Evolutionary conservation across 2,113 vertebrate genomes (phyloP).

Genomic region (Microtus ochrogaster): DNA sequence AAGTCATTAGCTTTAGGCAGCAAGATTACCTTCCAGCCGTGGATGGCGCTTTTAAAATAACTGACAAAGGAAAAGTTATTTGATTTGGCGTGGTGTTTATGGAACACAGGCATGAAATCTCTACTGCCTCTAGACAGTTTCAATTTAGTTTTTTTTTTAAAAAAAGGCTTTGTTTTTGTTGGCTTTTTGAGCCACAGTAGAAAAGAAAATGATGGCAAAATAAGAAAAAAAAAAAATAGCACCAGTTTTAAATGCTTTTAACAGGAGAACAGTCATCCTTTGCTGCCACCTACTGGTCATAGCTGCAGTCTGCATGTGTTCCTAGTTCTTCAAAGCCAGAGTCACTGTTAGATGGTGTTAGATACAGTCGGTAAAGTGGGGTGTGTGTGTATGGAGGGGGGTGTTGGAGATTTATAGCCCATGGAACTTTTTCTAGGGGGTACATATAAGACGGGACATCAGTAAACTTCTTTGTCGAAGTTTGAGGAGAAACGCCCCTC

Average conservation of each 20-base stretch:
- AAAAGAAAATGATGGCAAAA: constrained; percentile 52
- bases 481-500: not conserved
- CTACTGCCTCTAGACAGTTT: constrained; percentile 3
- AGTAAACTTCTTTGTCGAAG: not conserved
- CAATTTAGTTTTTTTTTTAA: not conserved
- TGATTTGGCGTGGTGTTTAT: not conserved
- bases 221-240: constrained; percentile 53
- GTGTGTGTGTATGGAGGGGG: not conserved
- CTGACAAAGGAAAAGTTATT: not conserved
- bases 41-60: not conserved
- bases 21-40: not conserved
- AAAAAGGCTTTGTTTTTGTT: constrained; percentile 17
- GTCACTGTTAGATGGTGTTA: not conserved
- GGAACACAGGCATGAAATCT: constrained; percentile 10
- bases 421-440: not conserved
- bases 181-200: constrained; percentile 44
- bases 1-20: not conserved
- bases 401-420: not conserved
- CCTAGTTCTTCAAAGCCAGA: not conserved
- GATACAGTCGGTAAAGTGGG: not conserved
- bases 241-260: constrained; percentile 46
- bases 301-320: not conserved
- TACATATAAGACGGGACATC: not conserved
- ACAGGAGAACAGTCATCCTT: not conserved
- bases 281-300: constrained; percentile 65